phyloP scores from a whole-genome alignment of 2,797 vertebrate genomes.

The Leptatherina wallacei region DNA sequence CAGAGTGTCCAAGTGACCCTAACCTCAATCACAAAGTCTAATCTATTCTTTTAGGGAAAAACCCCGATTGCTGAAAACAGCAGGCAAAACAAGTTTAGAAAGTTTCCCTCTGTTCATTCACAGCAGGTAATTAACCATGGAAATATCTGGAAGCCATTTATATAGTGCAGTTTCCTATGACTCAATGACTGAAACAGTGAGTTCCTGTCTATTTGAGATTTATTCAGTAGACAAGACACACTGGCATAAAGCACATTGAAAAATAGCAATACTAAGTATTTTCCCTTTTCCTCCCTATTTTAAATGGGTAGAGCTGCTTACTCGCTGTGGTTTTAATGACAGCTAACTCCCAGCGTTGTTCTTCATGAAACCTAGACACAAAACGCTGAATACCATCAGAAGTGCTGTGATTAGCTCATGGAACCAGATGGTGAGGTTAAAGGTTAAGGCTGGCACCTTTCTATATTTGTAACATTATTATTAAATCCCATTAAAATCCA shows the following conservation, averaged over 20 bases:
- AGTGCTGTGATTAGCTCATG: neutral
- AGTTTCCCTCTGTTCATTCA: conserved; percentile 77
- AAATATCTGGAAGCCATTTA: conserved; percentile 79
- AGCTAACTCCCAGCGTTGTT: conserved; percentile 25
- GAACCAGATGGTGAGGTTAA: conserved; percentile 33
- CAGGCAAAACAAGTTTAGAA: conserved; percentile 59
- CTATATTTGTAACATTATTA: conserved; percentile 29
- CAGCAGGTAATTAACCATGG: conserved; percentile 72
- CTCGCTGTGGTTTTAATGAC: conserved; percentile 30
- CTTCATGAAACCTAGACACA: conserved; percentile 17
- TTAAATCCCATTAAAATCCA: neutral
- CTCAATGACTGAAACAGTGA: conserved; percentile 62
- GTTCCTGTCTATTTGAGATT: conserved; percentile 61
- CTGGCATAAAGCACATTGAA: conserved; percentile 28
- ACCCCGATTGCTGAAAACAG: conserved; percentile 62
- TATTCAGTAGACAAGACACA: conserved; percentile 48
- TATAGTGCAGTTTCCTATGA: conserved; percentile 65
- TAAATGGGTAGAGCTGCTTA: conserved; percentile 30
- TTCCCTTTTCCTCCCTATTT: conserved; percentile 32
- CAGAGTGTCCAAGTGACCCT: conserved; percentile 56
- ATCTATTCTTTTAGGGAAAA: conserved; percentile 61
- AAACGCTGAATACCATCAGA: conserved; percentile 23
- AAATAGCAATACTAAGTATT: conserved; percentile 38
- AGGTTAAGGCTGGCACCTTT: conserved; percentile 6
- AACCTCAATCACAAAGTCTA: conserved; percentile 49